phyloP scores from a whole-genome alignment of 2,113 vertebrate genomes.

The Geococcyx californianus region DNA sequence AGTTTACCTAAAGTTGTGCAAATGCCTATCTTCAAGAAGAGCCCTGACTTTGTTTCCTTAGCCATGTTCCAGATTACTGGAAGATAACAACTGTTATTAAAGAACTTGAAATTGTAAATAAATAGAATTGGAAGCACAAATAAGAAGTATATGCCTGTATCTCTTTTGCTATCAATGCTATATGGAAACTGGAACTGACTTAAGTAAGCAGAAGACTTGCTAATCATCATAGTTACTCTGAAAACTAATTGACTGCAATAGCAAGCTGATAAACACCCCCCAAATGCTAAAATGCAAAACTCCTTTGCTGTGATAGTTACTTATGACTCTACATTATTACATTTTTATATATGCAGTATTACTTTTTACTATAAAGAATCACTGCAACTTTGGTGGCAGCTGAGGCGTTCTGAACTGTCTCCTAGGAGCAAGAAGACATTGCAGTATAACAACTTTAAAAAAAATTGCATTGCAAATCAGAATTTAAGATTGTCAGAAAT shows the following conservation, averaged over 20 bases:
- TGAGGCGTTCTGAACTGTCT: conserved; percentile 64
- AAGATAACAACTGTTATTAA: background rate
- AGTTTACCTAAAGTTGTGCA: background rate
- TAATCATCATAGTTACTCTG: conserved; percentile 49
- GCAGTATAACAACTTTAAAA: conserved; percentile 54
- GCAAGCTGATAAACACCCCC: conserved; percentile 68
- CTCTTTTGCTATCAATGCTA: conserved; percentile 27
- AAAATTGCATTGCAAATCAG: conserved; percentile 50
- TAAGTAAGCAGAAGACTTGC: conserved; percentile 54
- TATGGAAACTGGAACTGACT: conserved; percentile 38
- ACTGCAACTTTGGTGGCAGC: conserved; percentile 55
- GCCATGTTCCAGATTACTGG: background rate
- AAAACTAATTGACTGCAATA: conserved; percentile 63
- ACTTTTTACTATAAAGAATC: conserved; percentile 68
- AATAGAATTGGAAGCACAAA: background rate
- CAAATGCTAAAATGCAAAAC: conserved; percentile 62
- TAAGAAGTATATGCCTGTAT: background rate
- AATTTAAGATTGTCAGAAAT: conserved; percentile 29
- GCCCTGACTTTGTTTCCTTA: background rate
- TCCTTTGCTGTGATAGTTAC: conserved; percentile 61
- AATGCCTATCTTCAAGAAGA: background rate
- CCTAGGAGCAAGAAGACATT: conserved; percentile 64
- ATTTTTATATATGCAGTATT: conserved; percentile 70
- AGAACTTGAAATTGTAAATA: background rate
- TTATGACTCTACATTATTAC: conserved; percentile 56